Conservation (phyloP, 2,113 vertebrate genomes). For the Atherinomorus stipes region DNA sequence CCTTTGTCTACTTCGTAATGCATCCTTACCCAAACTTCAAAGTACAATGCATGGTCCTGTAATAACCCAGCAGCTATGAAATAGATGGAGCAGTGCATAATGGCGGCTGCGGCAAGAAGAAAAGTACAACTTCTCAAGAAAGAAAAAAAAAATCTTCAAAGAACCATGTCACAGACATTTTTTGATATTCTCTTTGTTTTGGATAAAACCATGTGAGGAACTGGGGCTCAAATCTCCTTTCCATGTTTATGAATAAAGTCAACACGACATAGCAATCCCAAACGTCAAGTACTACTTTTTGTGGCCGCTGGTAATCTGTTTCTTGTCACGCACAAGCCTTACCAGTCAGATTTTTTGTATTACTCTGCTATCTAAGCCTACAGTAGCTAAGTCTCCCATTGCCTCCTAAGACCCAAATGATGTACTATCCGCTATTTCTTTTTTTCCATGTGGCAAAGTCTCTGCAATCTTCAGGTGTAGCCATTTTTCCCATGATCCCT, state of each 20-base stretch:
- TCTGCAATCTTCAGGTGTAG: conserved; percentile 84
- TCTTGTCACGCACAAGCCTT: conserved; percentile 69
- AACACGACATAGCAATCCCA: conserved; percentile 69
- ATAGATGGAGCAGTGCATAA: conserved; percentile 50
- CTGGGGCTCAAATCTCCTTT: conserved; percentile 62
- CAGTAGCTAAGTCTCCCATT: conserved; percentile 77
- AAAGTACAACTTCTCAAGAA: conserved; percentile 60
- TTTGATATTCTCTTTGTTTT: conserved; percentile 71
- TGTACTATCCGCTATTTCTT: conserved; percentile 72
- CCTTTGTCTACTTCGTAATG: conserved; percentile 72
- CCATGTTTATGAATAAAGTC: conserved; percentile 74
- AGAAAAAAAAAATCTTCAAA: conserved; percentile 69
- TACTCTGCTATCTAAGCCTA: conserved; percentile 72
- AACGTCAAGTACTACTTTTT: conserved; percentile 70
- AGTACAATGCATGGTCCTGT: conserved; percentile 59
- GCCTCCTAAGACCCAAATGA: conserved; percentile 73
- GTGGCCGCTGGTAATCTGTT: conserved; percentile 75
- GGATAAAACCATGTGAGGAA: conserved; percentile 57
- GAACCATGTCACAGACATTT: conserved; percentile 50
- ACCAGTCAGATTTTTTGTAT: conserved; percentile 72
- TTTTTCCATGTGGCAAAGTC: conserved; percentile 66
- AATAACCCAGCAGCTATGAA: conserved; percentile 69
- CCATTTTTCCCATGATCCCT: conserved; percentile 76
- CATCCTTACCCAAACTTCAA: conserved; percentile 72
- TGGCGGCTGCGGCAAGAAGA: conserved; percentile 36